phyloP scores from a whole-genome alignment of 2,797 vertebrate species.

The Lepidocolaptes lacrymiger region DNA sequence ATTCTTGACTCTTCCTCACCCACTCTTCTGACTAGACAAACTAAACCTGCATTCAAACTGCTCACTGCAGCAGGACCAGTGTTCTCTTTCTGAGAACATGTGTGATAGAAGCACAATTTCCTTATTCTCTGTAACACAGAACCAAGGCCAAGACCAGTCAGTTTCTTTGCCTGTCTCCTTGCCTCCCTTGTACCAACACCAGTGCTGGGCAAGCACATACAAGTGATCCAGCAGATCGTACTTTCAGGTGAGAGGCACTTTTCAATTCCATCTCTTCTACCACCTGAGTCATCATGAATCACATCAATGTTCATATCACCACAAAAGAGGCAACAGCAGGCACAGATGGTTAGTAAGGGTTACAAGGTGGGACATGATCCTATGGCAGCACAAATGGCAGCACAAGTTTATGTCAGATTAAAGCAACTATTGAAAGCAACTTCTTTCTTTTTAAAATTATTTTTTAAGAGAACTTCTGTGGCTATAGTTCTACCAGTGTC shows the following conservation, averaged over 20 bases:
- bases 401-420: neutral
- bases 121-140: neutral
- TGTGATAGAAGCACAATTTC: neutral
- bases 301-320: neutral
- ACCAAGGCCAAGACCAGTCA: neutral
- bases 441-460: neutral
- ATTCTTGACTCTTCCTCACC: neutral
- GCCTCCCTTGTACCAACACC: neutral
- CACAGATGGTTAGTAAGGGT: neutral
- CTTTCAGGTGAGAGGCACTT: slow-evolving; percentile 17
- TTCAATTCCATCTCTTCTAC: neutral
- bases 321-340: neutral
- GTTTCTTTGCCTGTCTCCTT: neutral
- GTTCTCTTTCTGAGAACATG: neutral
- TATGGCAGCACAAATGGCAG: neutral
- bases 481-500: neutral
- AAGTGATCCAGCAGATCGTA: neutral
- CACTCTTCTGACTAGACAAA: neutral
- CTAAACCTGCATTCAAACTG: neutral
- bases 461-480: neutral
- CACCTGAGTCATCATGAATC: neutral
- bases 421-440: neutral
- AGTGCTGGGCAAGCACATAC: neutral
- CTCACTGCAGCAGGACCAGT: neutral
- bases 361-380: neutral